phyloP scores from a whole-genome alignment of 2,113 vertebrate species.

The Micromys minutus region DNA sequence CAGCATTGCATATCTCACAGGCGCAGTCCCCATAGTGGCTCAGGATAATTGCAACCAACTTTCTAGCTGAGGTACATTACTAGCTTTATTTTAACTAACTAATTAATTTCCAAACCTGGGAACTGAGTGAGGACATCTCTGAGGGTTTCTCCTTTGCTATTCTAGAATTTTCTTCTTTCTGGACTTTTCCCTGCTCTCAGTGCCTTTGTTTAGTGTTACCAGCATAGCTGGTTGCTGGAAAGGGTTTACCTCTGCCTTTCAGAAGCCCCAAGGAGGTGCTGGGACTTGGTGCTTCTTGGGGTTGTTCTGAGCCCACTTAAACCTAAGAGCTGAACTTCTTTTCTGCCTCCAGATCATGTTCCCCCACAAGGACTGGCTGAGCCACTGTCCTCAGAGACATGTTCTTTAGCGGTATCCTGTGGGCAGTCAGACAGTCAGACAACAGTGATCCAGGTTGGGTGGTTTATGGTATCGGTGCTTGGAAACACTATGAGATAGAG shows the following conservation, averaged over 20 bases:
- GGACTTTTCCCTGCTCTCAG: neutral
- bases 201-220: neutral
- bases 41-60: rapidly evolving
- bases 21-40: rapidly evolving
- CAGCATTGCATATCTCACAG: no score
- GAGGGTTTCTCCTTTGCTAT: neutral
- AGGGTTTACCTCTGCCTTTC: neutral
- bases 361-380: neutral
- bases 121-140: neutral
- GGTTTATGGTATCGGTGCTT: neutral
- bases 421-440: neutral
- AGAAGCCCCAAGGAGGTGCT: neutral
- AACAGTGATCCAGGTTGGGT: neutral
- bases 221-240: neutral
- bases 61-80: neutral
- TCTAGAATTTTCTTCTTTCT: neutral
- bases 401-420: neutral
- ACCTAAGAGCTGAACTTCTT: neutral
- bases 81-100: neutral
- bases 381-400: neutral
- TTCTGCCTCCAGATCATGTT: neutral
- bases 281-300: neutral
- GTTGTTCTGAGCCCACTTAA: neutral
- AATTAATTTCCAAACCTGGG: neutral
- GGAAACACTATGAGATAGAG: neutral